Evolutionary conservation across 2,888 invertebrate species (phyloP), one percentile per base, ranked within the genome.

Genomic region (Dendrolimus houi): DNA sequence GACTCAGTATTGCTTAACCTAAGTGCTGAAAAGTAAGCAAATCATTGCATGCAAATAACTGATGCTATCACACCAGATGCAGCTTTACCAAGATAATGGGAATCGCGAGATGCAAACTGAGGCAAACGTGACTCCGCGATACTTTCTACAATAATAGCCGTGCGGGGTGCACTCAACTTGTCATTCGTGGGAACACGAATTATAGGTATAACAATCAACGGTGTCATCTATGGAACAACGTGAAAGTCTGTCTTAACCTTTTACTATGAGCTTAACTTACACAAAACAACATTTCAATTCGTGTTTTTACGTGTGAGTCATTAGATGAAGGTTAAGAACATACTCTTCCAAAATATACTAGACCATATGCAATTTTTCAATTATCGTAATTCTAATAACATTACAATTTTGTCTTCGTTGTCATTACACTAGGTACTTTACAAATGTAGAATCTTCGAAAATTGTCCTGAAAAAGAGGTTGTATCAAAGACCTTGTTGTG

Each of bases 151-250:
- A 69, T 79, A 82, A 85, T 81, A 77, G 74, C 72, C 70, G 75
- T 74, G 65, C 67, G 64, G 75, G 78, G 72, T 79, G 80, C 78
- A 84, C 76, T 85, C 81, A 83, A 68, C 75, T 85, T 83, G 82
- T 84, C 82, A 81, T 82, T 78, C 86, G 89, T 89, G 89, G 85
- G 87, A 89, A 89, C 77, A 71, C 73, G 79, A 82, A 79, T 82
- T 76, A 83, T 81, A 73, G 75, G 69, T 72, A 78, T 68, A 70
- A 80, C 73, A 74, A 74, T 77, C 73, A 79, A 64, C 67, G 63
- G 70, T 76, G 72, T 77, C 77, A 76, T 81, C 77, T 72, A 69
- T 64, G 64, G 74, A 74, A 77, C 74, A 75, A 75, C 75, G 71
- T 67, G 77, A 82, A 79, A 77, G 76, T 77, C 75, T 29, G 29